A percentile compares a stretch with the other conserved stretches of the same genome.
These are phyloP conservation scores for Cerceris ruficornis DNA, from an alignment of 2,888 invertebrate genomes.

Conservation along the genomic window DNA sequence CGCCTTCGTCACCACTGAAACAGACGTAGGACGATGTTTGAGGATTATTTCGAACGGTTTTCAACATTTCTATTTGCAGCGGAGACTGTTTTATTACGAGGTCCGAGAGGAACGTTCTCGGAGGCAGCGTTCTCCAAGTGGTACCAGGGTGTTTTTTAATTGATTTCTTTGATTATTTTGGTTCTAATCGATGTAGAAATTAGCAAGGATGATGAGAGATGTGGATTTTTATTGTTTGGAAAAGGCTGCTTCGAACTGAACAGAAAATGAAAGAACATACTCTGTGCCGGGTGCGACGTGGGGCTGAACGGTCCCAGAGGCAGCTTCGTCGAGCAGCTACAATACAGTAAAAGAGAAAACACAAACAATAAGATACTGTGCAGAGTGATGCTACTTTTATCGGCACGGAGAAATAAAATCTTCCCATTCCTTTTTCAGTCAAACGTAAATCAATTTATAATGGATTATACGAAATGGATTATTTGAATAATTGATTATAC, in stretches of 20 bases:
- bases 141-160: too few species aligned
- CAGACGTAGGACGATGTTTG: constrained; percentile 37
- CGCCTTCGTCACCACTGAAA: constrained; percentile 83
- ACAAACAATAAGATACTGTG: constrained; percentile 83
- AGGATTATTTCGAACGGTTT: neutral
- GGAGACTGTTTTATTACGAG: too few species aligned
- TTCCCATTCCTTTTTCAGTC: neutral
- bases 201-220: too few species aligned
- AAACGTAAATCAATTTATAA: neutral
- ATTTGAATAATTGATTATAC: too few species aligned
- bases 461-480: too few species aligned
- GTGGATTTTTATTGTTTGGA: neutral
- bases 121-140: too few species aligned
- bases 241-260: constrained; percentile 63
- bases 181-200: too few species aligned
- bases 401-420: constrained; percentile 21
- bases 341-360: constrained; percentile 84
- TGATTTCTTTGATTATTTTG: too few species aligned
- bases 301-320: constrained; percentile 83
- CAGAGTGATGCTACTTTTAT: constrained; percentile 73
- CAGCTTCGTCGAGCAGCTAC: constrained; percentile 87
- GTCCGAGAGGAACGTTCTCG: too few species aligned
- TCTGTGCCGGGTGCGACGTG: constrained; percentile 73
- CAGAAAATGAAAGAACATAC: constrained; percentile 75
- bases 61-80: too few species aligned